Percentiles rank a stretch among this genome's conserved stretches.
phyloP scores from a whole-genome alignment of 2,797 vertebrate species.

The Pachyuromys duprasi region DNA sequence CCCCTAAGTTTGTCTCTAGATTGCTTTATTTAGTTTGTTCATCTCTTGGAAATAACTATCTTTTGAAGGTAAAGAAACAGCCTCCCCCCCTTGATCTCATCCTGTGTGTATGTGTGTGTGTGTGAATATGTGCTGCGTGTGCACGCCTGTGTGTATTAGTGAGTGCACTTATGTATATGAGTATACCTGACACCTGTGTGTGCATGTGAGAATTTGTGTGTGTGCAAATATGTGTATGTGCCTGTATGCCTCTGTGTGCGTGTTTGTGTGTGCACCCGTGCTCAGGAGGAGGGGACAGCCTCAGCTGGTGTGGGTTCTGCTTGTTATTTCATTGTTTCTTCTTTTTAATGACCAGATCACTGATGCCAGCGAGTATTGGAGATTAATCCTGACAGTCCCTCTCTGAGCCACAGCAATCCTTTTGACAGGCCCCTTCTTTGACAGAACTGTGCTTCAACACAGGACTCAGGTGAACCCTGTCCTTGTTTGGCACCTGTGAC shows the following conservation, averaged over 20 bases:
- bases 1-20: not conserved
- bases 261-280: not conserved
- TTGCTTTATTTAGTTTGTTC: slow-evolving; percentile 41
- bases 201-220: not conserved
- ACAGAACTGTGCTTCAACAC: not conserved
- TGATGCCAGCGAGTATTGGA: slow-evolving; percentile 61
- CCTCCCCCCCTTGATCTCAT: not conserved
- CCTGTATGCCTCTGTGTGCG: not conserved
- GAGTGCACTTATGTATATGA: not conserved
- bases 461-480: not conserved
- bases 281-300: not conserved
- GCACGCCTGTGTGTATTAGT: not conserved
- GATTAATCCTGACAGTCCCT: slow-evolving; percentile 70
- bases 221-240: not conserved
- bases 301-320: slow-evolving; percentile 23
- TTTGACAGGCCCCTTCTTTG: slow-evolving; percentile 30
- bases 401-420: slow-evolving; percentile 53
- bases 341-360: slow-evolving; percentile 74
- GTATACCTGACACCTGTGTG: not conserved
- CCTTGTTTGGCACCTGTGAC: not conserved
- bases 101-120: not conserved
- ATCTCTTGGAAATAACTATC: not conserved
- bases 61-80: not conserved
- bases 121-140: not conserved
- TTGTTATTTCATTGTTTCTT: slow-evolving; percentile 76